Base-by-base conservation (phyloP, 2,888 invertebrate species). In the Spilarctia lutea region DNA sequence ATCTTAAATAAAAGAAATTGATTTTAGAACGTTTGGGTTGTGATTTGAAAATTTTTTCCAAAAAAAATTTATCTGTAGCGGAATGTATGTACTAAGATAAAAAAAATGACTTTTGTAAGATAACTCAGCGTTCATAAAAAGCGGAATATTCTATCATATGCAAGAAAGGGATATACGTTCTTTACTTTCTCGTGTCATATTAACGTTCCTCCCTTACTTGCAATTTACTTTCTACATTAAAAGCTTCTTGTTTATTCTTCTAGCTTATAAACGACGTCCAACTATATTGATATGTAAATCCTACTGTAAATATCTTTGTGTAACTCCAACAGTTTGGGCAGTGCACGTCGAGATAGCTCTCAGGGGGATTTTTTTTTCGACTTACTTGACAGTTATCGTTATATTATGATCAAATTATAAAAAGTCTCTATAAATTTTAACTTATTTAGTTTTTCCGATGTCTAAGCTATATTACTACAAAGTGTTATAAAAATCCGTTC, bases 161-260 rank as follows among this genome's bases (percentile, higher is more conserved):
- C 60, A 60, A 60, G 60, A 60, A 60, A 60, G 60, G 27, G 60
- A 60, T 60, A 27, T 27, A 27, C 27, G 60, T 27, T 60, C 60
- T 60, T 27, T 4, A 83, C 75, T 81, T 83, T 80, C 78, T 79
- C 76, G 30, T 48, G 65, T 76, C 73, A 70, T 71, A 75, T 77
- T 63, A 74, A 70, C 52, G 71, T 73, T 78, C 71, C 60, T 78
- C 67, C 60, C 73, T 76, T 80, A 76, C 75, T 79, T 75, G 74
- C 72, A 67, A 20, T 70, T 72, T 72, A 76, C 77, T 81, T 80
- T 79, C 79, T 79, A 76, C 35, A 68, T 65, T 77, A 75, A 71
- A 48, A 48, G 48, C 48, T 20, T 48, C 72, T 76, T 75, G 65
- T 68, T 45, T 68, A 69, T 18, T 45, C 45, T 16, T 45, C 45